Base-by-base conservation (phyloP, 2,888 invertebrate species). In the Sinopyrophorus schimmeli region DNA sequence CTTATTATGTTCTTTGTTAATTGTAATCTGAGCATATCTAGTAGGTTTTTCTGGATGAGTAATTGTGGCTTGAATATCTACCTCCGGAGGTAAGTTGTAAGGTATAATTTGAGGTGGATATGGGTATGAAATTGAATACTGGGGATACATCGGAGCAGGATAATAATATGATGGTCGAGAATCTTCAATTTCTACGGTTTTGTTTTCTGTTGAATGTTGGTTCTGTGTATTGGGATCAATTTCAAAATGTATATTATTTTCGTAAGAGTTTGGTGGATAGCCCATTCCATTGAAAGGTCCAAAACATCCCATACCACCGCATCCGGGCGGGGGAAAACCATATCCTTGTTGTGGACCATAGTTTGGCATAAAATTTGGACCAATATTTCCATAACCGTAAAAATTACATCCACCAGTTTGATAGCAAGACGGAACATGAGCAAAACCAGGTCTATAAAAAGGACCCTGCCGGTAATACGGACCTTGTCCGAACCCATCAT, bases 381-480 rank as follows among this genome's bases (percentile, higher is more conserved):
- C 41, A 6, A 28, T 39, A 5, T 21, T 37, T 38, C 32, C 37
- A 48, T 39, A 10, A 7, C 39, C 47, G 6, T 31, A 41, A 5
- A 24, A 26, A 28, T 32, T 37, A 14, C 53, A 61, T 5, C 21
- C 37, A 11, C 60, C 57, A 1, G 53, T 52, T 51, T 63, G 62
- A 18, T 41, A 48, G 23, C 60, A 59, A n/a, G 59, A 60, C 2
- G 66, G 64, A 3, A 41, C 30, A 23, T 61, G 63, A 1, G 63
- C 52, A 48, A 59, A 67, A n/a, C 57, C 56, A 2, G 63, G 65
- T 49, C 64, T 55, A 47, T 67, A 69, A 23, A 63, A 58, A 0
- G 71, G 69, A 1, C 69, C 71, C 54, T 70, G 69, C 14, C 69
- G 56, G 44, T 67, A 70, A 12, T 64, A 55, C 0, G 71, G 64